Evolutionary conservation across 2,888 invertebrate species (phyloP), one percentile per base, ranked within the genome.

Genomic region (Cancer borealis): DNA sequence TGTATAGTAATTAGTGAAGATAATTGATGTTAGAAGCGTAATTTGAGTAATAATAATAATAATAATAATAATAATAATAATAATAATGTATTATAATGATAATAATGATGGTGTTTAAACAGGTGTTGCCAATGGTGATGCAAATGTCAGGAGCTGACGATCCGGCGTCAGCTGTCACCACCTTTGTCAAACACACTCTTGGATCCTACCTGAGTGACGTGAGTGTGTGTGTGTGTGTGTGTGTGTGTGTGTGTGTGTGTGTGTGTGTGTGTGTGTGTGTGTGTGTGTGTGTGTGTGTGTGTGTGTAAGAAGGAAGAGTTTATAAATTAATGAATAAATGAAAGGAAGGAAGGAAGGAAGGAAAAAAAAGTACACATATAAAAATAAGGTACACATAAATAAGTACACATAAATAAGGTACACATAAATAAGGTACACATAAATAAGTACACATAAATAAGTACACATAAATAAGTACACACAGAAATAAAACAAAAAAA

Each of bases 171-270:
- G 94, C 95, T n/a, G 73, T 95, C 14, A 89, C 92, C 21, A 73
- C 94, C 30, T 93, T 95, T 26, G 89, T 95, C 49, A 88, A 84
- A 3, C 93, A 93, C 14, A 54, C 95, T 12, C 26, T 94, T 10
- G 95, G 95, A 17, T 95, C 95, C 17, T 92, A 93, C 45, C 88
- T 95, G 17, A 88, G 92, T 17, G 94, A 95, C 93, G 95, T 95
- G 30, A n/a, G 66, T 66, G 66, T 66, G 66, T 66, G 66, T 66
- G 66, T 66, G 66, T 66, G 66, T 66, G 66, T 66, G 66, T 66
- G 66, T 66, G 66, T 66, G 66, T 66, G 60, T 66, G 60, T 66
- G 60, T 66, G 54, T 54, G 54, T 54, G 54, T 54, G 54, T 54
- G 54, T 54, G 54, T 54, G 54, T 54, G 54, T 54, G 54, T 54